A percentile compares a stretch with the other conserved stretches of the same genome.
These are phyloP conservation scores for Altica lythri DNA, from an alignment of 2,888 invertebrate genomes.

Conservation along the genomic window DNA sequence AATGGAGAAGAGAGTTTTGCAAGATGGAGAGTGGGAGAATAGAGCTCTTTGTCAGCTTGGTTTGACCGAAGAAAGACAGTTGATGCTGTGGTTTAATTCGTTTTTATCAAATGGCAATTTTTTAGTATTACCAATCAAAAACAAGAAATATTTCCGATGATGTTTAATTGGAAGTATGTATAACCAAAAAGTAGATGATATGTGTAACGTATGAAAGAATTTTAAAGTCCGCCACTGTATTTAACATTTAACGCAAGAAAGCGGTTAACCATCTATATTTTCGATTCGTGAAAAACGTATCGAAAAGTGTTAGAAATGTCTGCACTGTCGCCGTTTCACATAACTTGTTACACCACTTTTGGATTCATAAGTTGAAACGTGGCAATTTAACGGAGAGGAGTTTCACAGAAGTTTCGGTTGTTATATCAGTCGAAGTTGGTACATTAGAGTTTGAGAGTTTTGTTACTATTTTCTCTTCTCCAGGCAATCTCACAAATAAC, in stretches of 20 bases:
- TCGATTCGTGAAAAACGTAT: slow-evolving; percentile 26
- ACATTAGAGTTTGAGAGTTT: slow-evolving; percentile 9
- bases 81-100: too few species aligned
- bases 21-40: too few species aligned
- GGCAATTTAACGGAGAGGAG: slow-evolving; percentile 24
- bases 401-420: slow-evolving; percentile 14
- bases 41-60: too few species aligned
- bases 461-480: slow-evolving; percentile 14
- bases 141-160: too few species aligned
- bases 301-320: slow-evolving; percentile 23
- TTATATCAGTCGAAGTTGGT: slow-evolving; percentile 10
- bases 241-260: slow-evolving; percentile 13
- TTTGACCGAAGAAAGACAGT: too few species aligned
- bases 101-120: too few species aligned
- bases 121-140: too few species aligned
- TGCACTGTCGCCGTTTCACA: slow-evolving; percentile 25
- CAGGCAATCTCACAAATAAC: slow-evolving; percentile 11
- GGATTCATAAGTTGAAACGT: slow-evolving; percentile 26
- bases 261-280: slow-evolving; percentile 19
- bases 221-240: slow-evolving; percentile 21
- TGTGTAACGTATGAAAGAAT: too few species aligned
- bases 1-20: too few species aligned
- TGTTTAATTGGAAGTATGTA: too few species aligned
- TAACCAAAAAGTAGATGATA: too few species aligned
- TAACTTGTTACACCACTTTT: slow-evolving; percentile 26